These are phyloP conservation scores for Eumerus sabulonum DNA, from an alignment of 2,888 invertebrate genomes.

Conservation along the genomic window DNA sequence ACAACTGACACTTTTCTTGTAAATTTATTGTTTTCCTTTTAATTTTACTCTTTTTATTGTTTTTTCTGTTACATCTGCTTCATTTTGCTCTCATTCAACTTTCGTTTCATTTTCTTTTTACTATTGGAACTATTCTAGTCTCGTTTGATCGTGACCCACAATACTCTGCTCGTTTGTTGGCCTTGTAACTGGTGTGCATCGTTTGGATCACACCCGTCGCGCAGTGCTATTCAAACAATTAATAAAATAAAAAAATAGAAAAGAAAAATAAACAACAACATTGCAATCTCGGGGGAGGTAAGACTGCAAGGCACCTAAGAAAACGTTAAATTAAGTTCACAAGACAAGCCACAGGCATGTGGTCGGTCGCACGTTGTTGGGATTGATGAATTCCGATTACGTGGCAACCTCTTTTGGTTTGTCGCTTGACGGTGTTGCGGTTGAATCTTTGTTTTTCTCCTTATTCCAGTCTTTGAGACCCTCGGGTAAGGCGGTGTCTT, in stretches of 20 bases:
- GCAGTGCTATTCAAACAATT: no score
- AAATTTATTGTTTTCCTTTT: constrained; percentile 29
- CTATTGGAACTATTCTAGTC: constrained; percentile 28
- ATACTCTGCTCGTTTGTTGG: constrained; percentile 9
- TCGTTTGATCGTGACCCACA: constrained; percentile 32
- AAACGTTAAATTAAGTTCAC: constrained; percentile 47
- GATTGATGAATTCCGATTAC: constrained; percentile 24
- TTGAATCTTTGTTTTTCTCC: constrained; percentile 78
- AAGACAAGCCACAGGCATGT: constrained; percentile 38
- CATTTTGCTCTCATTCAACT: no score
- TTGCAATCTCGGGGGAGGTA: constrained; percentile 35
- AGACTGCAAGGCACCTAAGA: constrained; percentile 53
- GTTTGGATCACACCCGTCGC: no score
- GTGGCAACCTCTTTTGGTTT: constrained; percentile 73
- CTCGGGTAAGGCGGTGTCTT: constrained; percentile 95
- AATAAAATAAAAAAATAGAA: constrained; percentile 17
- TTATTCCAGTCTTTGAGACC: constrained; percentile 98
- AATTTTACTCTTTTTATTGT: constrained; percentile 36
- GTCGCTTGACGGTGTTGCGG: constrained; percentile 40
- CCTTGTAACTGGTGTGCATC: constrained; percentile 22
- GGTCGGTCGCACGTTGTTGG: neutral
- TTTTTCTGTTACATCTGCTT: constrained; percentile 14
- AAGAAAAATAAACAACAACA: constrained; percentile 62
- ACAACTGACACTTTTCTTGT: constrained; percentile 24
- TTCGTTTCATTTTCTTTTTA: constrained; percentile 1